phyloP scores from a whole-genome alignment of 2,888 invertebrate genomes.

The Drosophila phalerata region DNA sequence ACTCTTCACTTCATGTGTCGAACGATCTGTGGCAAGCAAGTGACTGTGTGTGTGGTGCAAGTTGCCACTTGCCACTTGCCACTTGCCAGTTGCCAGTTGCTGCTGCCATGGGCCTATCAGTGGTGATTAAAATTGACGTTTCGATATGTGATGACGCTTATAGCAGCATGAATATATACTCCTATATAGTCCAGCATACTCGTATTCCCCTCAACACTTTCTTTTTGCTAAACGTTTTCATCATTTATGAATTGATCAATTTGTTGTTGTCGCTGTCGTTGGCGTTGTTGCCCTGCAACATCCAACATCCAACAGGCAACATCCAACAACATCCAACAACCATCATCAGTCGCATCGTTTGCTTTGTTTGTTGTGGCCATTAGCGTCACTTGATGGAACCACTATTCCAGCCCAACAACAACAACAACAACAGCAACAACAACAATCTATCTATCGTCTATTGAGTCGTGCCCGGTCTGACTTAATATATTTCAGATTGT shows the following conservation, averaged over 20 bases:
- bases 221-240: conserved; percentile 80
- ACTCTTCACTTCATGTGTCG: conserved; percentile 79
- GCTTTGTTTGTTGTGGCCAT: conserved; percentile 79
- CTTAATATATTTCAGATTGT: conserved; percentile 81
- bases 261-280: conserved; percentile 45
- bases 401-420: conserved; percentile 15
- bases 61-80: conserved; percentile 45
- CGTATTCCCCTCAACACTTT: conserved; percentile 65
- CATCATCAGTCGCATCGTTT: conserved; percentile 63
- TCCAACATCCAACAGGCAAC: conserved; percentile 18
- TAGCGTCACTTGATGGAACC: conserved; percentile 76
- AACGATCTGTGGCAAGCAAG: conserved; percentile 31
- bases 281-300: conserved; percentile 35
- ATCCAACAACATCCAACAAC: not conserved
- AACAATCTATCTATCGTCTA: conserved; percentile 19
- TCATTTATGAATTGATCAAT: conserved; percentile 83
- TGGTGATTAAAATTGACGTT: conserved; percentile 81
- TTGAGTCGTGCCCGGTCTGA: conserved; percentile 52
- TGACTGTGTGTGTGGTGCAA: conserved; percentile 22
- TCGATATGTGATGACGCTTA: conserved; percentile 63
- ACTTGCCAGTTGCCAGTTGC: conserved; percentile 8
- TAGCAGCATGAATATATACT: conserved; percentile 1
- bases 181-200: not conserved
- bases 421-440: not conserved
- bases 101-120: conserved; percentile 49